Percentiles rank a stretch among this genome's conserved stretches.
phyloP scores from a whole-genome alignment of 2,113 vertebrate species.

The Heteronetta atricapilla region DNA sequence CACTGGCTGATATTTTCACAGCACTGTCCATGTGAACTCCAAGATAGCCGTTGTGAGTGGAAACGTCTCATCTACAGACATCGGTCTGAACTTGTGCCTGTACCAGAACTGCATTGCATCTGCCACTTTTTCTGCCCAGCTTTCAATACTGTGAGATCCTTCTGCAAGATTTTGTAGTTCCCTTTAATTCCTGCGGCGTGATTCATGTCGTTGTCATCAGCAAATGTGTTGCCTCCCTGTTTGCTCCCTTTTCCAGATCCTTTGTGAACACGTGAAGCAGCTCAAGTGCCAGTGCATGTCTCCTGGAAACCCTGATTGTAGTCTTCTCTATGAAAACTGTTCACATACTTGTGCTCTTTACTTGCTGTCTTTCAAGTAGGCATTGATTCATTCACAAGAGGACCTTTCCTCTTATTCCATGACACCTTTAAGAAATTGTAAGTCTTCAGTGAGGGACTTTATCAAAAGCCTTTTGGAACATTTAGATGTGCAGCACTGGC shows the following conservation, averaged over 20 bases:
- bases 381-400: background rate
- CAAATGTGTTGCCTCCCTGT: fast-evolving
- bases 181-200: background rate
- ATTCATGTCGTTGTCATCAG: background rate
- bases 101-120: background rate
- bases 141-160: background rate
- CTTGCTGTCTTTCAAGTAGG: background rate
- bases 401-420: background rate
- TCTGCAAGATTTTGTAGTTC: background rate
- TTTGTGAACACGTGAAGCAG: background rate
- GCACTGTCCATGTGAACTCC: background rate
- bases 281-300: background rate
- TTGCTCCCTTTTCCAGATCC: background rate
- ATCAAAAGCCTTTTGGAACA: background rate
- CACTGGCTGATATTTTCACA: background rate
- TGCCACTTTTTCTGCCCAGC: background rate
- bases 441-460: background rate
- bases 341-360: background rate
- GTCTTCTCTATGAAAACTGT: background rate
- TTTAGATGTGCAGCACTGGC: background rate
- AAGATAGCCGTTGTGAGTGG: background rate
- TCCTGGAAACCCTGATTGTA: background rate
- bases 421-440: background rate
- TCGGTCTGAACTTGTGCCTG: background rate
- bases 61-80: background rate